These are phyloP conservation scores for Atlantisia rogersi DNA, from an alignment of 2,113 vertebrate genomes.

Conservation along the genomic window DNA sequence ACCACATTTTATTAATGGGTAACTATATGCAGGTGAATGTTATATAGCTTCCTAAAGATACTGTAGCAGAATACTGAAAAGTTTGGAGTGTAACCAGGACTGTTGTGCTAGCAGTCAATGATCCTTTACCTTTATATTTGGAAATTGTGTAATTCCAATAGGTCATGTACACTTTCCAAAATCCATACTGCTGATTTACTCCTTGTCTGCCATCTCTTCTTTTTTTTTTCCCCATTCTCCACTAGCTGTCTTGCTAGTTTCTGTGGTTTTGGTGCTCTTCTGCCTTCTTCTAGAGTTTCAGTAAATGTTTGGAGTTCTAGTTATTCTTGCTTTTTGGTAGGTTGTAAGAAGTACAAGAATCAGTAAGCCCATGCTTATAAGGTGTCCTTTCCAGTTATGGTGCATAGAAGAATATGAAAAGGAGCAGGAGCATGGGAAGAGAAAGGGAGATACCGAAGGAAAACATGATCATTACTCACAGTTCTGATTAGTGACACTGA, in stretches of 20 bases:
- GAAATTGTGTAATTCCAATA: neutral
- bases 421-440: neutral
- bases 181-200: rapidly evolving
- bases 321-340: neutral
- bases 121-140: neutral
- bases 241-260: neutral
- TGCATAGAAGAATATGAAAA: neutral
- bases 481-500: neutral
- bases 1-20: neutral
- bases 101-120: neutral
- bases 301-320: neutral
- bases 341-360: neutral
- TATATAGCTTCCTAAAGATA: neutral
- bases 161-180: neutral
- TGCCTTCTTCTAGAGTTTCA: neutral
- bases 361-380: neutral
- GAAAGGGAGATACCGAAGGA: neutral
- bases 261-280: neutral
- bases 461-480: neutral
- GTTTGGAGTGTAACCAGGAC: neutral
- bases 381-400: neutral
- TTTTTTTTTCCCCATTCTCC: neutral
- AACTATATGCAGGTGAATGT: neutral
- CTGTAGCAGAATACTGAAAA: neutral
- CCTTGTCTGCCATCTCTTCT: neutral